Conservation (phyloP, 2,888 invertebrate species). For the Strigamia maritima region DNA sequence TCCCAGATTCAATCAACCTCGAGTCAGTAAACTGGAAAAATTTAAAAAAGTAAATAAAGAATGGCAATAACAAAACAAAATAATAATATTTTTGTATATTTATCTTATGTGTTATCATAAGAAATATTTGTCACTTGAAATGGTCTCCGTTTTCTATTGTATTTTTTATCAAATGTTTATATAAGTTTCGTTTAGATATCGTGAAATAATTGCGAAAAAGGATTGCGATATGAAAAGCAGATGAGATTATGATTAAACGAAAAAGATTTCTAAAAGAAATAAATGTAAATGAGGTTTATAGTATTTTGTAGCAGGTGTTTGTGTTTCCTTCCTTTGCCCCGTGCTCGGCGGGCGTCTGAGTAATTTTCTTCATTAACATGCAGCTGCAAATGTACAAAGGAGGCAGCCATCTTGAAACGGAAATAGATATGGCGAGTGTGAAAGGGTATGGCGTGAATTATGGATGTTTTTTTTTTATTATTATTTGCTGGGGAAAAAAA, state of each 20-base stretch:
- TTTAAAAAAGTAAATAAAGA: too few relatives aligned
- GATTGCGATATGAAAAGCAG: neutral
- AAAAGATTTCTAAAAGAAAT: neutral
- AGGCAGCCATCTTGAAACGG: conserved; percentile 31
- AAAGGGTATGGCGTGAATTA: conserved; percentile 5
- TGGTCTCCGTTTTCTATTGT: neutral
- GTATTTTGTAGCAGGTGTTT: conserved; percentile 24
- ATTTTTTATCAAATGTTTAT: neutral
- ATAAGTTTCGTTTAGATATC: neutral
- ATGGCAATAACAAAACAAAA: too few relatives aligned
- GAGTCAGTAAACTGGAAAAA: neutral
- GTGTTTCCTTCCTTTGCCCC: conserved; percentile 24
- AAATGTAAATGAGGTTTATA: neutral
- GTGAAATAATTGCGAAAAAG: neutral
- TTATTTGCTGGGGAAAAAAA: neutral
- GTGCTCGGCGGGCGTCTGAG: conserved; percentile 30
- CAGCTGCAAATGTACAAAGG: conserved; percentile 31
- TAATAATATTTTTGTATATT: neutral
- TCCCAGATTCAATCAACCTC: neutral
- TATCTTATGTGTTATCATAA: conserved; percentile 7
- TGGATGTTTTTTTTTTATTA: neutral
- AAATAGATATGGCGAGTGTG: conserved; percentile 3
- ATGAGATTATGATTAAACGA: neutral
- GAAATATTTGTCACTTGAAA: neutral
- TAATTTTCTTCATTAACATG: conserved; percentile 32